Percentiles rank a stretch among this genome's conserved stretches.
These are phyloP conservation scores for Matsumurasca onukii DNA, from an alignment of 1,140 invertebrate species.

Conservation along the genomic window DNA sequence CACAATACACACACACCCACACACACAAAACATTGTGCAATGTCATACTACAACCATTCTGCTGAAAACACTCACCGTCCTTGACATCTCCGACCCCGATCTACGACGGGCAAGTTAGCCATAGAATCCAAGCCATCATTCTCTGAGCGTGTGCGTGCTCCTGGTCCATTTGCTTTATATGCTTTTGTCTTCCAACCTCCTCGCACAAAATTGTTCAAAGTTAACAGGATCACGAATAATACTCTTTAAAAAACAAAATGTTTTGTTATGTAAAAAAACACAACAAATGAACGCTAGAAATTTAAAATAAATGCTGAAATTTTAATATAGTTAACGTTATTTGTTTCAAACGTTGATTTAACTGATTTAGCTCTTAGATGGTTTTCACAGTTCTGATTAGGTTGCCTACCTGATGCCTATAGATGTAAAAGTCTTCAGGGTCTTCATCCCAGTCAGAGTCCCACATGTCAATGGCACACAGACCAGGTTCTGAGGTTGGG, in stretches of 20 bases:
- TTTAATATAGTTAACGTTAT: too few relatives aligned
- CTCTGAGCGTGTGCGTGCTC: conserved; percentile 81
- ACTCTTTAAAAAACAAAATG: conserved; percentile 64
- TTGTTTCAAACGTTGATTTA: too few relatives aligned
- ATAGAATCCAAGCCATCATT: conserved; percentile 85
- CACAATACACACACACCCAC: too few relatives aligned
- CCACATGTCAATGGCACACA: conserved; percentile 80
- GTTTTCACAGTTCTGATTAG: too few relatives aligned
- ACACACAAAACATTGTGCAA: conserved; percentile 22
- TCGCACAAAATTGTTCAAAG: conserved; percentile 83
- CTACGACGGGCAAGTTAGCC: conserved; percentile 78
- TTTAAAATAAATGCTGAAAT: too few relatives aligned
- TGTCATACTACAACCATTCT: neutral
- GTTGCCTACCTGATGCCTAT: conserved; percentile 46
- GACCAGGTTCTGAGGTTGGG: conserved; percentile 89
- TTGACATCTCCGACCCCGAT: conserved; percentile 92
- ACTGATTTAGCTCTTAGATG: too few relatives aligned
- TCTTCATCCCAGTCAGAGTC: conserved; percentile 85
- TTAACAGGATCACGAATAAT: conserved; percentile 92
- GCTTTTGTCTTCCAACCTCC: conserved; percentile 74
- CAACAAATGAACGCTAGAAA: too few relatives aligned
- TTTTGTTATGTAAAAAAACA: too few relatives aligned
- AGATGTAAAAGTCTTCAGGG: conserved; percentile 79
- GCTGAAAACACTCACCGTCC: conserved; percentile 68
- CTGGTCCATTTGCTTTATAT: conserved; percentile 51